These are phyloP conservation scores for Dasysyrphus tricinctus DNA, from an alignment of 2,888 invertebrate species.

Conservation along the genomic window DNA sequence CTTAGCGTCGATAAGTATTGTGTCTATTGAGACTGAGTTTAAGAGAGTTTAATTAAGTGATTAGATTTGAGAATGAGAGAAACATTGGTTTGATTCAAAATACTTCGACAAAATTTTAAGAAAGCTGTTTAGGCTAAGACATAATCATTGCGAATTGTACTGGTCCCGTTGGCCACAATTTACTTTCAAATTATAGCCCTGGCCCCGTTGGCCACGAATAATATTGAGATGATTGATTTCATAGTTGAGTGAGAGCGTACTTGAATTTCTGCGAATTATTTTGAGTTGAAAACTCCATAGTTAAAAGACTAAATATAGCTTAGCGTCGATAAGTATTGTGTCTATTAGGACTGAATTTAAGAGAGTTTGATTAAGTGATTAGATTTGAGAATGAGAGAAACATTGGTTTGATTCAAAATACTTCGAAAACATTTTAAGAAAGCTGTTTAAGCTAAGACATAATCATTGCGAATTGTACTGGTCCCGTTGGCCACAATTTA, in stretches of 20 bases:
- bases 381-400: no score
- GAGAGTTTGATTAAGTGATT: not conserved
- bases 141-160: not conserved
- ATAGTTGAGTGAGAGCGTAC: not conserved
- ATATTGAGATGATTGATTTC: not conserved
- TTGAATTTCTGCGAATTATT: not conserved
- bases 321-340: not conserved
- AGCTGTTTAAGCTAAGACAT: no score
- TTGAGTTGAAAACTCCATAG: not conserved
- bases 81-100: not conserved
- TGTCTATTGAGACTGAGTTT: not conserved
- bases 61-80: no score
- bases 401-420: no score
- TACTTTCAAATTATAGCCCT: not conserved
- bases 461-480: no score
- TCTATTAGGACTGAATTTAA: not conserved
- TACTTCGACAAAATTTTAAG: not conserved
- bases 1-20: not conserved
- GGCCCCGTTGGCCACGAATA: conserved; percentile 2
- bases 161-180: conserved; percentile 5
- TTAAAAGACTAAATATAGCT: no score
- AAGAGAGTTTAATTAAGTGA: not conserved
- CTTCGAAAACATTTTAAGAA: no score
- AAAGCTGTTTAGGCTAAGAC: not conserved
- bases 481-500: no score